Conservation (phyloP, 2,113 vertebrate genomes). For the Mionectes macconnelli region DNA sequence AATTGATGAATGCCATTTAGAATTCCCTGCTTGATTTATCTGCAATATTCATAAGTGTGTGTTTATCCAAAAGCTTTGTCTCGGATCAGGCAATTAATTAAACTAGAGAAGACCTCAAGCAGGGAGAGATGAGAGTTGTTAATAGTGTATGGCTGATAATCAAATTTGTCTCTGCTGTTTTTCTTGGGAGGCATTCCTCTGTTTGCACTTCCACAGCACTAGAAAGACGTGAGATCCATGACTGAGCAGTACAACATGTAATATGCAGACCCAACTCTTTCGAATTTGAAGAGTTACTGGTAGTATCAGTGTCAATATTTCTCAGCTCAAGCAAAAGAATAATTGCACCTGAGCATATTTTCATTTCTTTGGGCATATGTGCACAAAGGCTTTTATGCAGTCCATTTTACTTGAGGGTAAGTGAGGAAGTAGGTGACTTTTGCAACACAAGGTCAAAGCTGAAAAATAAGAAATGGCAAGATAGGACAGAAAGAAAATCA, state of each 20-base stretch:
- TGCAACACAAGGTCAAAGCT: neutral
- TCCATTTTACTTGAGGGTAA: neutral
- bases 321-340: neutral
- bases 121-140: neutral
- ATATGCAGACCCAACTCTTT: neutral
- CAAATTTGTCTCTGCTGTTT: neutral
- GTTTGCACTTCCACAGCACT: neutral
- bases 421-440: neutral
- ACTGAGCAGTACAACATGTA: neutral
- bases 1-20: neutral
- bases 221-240: neutral
- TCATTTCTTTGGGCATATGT: neutral
- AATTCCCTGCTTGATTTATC: constrained; percentile 6
- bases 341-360: neutral
- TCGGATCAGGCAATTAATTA: constrained; percentile 44
- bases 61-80: constrained; percentile 48
- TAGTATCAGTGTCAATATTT: neutral
- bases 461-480: neutral
- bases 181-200: neutral
- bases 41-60: neutral
- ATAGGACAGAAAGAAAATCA: neutral
- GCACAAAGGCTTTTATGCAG: neutral
- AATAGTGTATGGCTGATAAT: neutral
- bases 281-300: neutral
- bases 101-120: constrained; percentile 7